These are phyloP conservation scores for Plecturocebus donacophilus DNA, from an alignment of 2,113 vertebrate species.

Conservation along the genomic window DNA sequence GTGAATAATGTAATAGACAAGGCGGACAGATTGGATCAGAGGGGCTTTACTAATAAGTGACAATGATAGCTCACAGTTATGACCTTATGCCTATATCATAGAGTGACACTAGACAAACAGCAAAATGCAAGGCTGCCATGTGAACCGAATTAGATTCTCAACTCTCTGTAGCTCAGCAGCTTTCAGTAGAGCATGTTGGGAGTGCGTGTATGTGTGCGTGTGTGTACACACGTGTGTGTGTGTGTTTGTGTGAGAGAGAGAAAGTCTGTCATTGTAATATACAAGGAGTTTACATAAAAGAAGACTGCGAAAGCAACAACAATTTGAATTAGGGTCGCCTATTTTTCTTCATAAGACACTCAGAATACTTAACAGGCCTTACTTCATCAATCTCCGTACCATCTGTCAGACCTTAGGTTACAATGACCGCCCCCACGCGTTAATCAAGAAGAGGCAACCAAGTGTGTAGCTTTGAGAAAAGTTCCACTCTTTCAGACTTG, in stretches of 20 bases:
- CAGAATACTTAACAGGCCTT: neutral
- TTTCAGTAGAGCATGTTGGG: neutral
- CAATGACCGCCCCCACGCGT: neutral
- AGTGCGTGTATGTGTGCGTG: rapidly evolving
- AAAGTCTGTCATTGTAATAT: neutral
- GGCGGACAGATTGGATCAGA: neutral
- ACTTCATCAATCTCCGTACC: neutral
- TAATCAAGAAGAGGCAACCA: neutral
- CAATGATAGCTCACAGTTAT: neutral
- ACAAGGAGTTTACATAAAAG: neutral
- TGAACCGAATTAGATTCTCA: too few species aligned
- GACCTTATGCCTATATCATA: neutral
- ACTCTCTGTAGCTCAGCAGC: neutral
- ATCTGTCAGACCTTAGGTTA: neutral
- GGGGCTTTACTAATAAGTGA: neutral
- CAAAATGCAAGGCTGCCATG: neutral
- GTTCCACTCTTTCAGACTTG: neutral
- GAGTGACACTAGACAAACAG: neutral
- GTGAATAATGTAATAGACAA: neutral
- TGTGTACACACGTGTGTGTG: too few species aligned
- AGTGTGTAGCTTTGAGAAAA: neutral
- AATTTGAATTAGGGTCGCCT: too few species aligned
- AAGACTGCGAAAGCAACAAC: too few species aligned
- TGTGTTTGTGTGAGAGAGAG: neutral
- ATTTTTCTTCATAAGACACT: neutral